Base-by-base conservation (phyloP, 2,113 vertebrate genomes). In the Trematocara nigrifrons region DNA sequence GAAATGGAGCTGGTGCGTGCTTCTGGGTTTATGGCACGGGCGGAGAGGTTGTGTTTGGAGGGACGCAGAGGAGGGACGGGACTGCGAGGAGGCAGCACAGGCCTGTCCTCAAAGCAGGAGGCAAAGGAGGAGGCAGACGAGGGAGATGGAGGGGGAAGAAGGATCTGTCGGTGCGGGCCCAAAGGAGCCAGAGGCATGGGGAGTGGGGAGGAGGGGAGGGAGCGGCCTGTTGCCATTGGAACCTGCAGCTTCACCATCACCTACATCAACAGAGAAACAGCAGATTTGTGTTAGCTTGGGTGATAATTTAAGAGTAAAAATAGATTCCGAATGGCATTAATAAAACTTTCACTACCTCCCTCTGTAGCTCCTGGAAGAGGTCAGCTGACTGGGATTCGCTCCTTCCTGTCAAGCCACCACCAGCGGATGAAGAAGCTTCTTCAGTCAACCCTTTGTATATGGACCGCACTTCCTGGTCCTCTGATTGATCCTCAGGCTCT, bases 171-270 rank as follows among this genome's bases (percentile, higher is more conserved):
- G 86, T 96, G 96, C 11, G 95, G 93, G 6, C 84, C 86, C 2
- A 89, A 2, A 5, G 95, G 95, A 38, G 90, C 90, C 51, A 94
- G 87, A 4, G 91, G 83, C 66, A 95, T 87, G 0, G 96, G 97
- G 31, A 96, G 94, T 0, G 97, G 97, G 0, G 96, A 95, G n/a
- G 96, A 93, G 2, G 94, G 95, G 42, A 96, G 94, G 0, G 94
- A 91, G 29, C 95, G 94, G 10, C 95, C 96, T 0, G 95, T 86
- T 0, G 89, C 86, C 76, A 95, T 95, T 16, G 95, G 89, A 66
- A 97, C 98, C 1, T 97, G 97, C 18, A 99, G 97, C 90, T 96
- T 98, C 89, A 97, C 97, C 98, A 99, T 98, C 93, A 98, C 99
- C 95, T 96, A 45, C n/a, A 22, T 11, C 3, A 10, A 11, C 29